Evolutionary conservation across 2,113 vertebrate species (phyloP).

Genomic region (Tychaedon coryphoeus): DNA sequence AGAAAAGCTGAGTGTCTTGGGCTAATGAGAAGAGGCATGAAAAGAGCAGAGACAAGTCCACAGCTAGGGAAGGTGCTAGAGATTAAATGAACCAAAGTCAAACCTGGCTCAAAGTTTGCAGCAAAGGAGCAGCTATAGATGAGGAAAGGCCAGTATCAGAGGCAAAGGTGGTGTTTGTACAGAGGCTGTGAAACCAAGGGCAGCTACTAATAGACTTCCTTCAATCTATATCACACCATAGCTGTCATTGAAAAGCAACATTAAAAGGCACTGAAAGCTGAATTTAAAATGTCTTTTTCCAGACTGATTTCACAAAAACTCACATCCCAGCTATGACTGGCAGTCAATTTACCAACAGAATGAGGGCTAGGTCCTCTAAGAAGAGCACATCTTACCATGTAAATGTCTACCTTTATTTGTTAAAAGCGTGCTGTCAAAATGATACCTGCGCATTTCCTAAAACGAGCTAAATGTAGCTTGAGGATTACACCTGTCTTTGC

Average conservation of each 20-base stretch:
- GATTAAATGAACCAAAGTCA: neutral
- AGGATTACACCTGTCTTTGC: conserved; percentile 40
- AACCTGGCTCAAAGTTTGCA: neutral
- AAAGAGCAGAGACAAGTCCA: neutral
- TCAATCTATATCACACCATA: neutral
- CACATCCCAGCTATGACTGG: neutral
- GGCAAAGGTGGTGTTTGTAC: neutral
- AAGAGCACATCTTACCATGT: neutral
- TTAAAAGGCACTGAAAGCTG: neutral
- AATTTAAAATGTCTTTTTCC: neutral
- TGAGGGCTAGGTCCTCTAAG: neutral
- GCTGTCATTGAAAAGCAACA: neutral
- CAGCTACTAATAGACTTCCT: neutral
- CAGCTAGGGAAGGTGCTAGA: neutral
- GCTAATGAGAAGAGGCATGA: neutral
- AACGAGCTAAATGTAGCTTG: conserved; percentile 11
- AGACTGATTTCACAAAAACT: neutral
- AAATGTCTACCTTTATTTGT: neutral
- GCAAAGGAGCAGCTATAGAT: neutral
- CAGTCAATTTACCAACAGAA: neutral
- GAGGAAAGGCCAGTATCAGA: neutral
- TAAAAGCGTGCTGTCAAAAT: neutral
- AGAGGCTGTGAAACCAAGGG: neutral
- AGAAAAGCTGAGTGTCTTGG: neutral
- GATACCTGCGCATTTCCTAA: conserved; percentile 1